Percentiles rank a stretch among this genome's conserved stretches.
phyloP scores from a whole-genome alignment of 1,140 invertebrate species.

The Chionoecetes opilio region DNA sequence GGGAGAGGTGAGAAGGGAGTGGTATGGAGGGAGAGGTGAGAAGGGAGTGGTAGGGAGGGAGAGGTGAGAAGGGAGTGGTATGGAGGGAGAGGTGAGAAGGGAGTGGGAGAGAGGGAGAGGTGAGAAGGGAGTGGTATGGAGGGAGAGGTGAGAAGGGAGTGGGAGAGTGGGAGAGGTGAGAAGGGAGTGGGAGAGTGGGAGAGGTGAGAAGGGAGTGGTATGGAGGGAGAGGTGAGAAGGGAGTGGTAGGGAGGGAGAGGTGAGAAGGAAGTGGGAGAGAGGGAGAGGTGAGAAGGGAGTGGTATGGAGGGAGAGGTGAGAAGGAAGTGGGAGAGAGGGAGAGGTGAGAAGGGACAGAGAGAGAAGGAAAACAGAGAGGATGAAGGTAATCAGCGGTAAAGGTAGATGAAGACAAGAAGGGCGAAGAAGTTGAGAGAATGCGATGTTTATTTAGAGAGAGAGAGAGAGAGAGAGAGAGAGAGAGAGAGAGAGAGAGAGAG shows the following conservation, averaged over 20 bases:
- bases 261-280: neutral
- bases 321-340: neutral
- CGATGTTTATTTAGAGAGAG: neutral
- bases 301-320: slow-evolving; percentile 25
- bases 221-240: neutral
- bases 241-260: slow-evolving; percentile 33
- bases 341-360: neutral
- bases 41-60: neutral
- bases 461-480: neutral
- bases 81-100: neutral
- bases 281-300: neutral
- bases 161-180: neutral
- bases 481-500: neutral
- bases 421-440: neutral
- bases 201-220: neutral
- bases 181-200: neutral
- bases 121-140: neutral
- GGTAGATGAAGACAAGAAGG: neutral
- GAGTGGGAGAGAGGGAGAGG: slow-evolving; percentile 30
- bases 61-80: neutral
- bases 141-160: neutral
- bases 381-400: neutral
- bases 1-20: neutral
- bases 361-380: neutral
- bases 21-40: neutral